Conservation (phyloP, 1,140 invertebrate species). For the Dryas iulia region DNA sequence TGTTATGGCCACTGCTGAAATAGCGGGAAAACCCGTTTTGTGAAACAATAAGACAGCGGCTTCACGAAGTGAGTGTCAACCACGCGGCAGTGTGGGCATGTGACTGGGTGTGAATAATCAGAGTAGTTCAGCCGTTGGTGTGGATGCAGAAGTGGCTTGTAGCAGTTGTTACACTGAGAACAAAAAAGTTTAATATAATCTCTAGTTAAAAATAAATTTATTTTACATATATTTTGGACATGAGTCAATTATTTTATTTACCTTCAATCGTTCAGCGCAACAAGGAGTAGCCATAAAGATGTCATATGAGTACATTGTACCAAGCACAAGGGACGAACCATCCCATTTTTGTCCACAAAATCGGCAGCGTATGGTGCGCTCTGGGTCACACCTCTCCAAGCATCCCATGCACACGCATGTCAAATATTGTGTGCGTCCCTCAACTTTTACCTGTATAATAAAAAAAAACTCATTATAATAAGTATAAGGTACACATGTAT, state of each 20-base stretch:
- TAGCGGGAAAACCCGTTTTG: slow-evolving; percentile 85
- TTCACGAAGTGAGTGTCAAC: slow-evolving; percentile 97
- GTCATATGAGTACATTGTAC: slow-evolving; percentile 98
- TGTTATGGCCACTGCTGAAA: slow-evolving; percentile 92
- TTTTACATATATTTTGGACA: no score
- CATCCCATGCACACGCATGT: slow-evolving; percentile 97
- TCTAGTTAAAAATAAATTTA: background rate
- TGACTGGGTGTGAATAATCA: slow-evolving; percentile 95
- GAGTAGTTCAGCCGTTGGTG: slow-evolving; percentile 95
- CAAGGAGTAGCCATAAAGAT: slow-evolving; percentile 98
- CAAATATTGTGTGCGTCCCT: slow-evolving; percentile 92
- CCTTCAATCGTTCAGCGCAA: slow-evolving; percentile 95
- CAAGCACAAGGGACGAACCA: slow-evolving; percentile 94
- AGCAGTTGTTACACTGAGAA: slow-evolving; percentile 92
- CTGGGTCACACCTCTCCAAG: slow-evolving; percentile 89
- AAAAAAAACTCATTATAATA: background rate
- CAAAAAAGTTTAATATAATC: slow-evolving; percentile 26
- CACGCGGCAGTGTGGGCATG: slow-evolving; percentile 94
- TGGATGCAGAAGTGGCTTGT: slow-evolving; percentile 90
- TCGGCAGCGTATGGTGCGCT: slow-evolving; percentile 86
- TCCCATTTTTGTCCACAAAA: slow-evolving; percentile 95
- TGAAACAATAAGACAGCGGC: slow-evolving; percentile 89
- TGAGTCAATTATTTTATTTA: no score
- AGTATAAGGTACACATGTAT: background rate
- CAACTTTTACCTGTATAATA: slow-evolving; percentile 88